These are phyloP conservation scores for Portunus trituberculatus DNA, from an alignment of 1,140 invertebrate species.

Conservation along the genomic window DNA sequence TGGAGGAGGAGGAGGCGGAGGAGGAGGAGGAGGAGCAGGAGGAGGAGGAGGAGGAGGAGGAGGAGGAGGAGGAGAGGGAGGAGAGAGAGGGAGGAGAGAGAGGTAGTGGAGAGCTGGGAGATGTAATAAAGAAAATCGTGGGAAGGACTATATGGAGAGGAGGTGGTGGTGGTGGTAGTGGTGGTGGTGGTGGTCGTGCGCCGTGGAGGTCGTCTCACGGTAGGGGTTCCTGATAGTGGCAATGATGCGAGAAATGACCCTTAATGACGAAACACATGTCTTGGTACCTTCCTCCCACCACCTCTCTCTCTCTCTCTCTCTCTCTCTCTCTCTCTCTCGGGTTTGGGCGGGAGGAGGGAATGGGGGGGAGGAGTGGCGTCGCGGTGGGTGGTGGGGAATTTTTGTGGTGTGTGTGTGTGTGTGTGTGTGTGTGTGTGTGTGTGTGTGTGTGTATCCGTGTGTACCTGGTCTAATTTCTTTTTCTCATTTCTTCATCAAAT, in stretches of 20 bases:
- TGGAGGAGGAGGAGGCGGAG: not conserved
- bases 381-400: too few relatives aligned
- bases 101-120: not conserved
- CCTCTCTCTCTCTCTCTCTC: not conserved
- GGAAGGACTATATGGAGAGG: not conserved
- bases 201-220: not conserved
- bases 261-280: constrained; percentile 48
- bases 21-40: too few relatives aligned
- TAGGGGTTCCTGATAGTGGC: not conserved
- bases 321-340: too few relatives aligned
- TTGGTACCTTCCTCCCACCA: not conserved
- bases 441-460: too few relatives aligned
- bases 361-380: not conserved
- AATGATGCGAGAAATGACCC: constrained; percentile 44
- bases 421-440: too few relatives aligned
- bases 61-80: not conserved
- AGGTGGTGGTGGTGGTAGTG: not conserved
- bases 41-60: not conserved
- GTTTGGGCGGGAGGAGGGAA: not conserved
- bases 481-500: too few relatives aligned
- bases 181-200: not conserved
- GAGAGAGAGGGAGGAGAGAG: not conserved
- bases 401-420: too few relatives aligned
- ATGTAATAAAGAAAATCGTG: not conserved
- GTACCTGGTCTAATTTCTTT: too few relatives aligned